These are phyloP conservation scores for Passerina amoena DNA, from an alignment of 2,113 vertebrate genomes.

Conservation along the genomic window DNA sequence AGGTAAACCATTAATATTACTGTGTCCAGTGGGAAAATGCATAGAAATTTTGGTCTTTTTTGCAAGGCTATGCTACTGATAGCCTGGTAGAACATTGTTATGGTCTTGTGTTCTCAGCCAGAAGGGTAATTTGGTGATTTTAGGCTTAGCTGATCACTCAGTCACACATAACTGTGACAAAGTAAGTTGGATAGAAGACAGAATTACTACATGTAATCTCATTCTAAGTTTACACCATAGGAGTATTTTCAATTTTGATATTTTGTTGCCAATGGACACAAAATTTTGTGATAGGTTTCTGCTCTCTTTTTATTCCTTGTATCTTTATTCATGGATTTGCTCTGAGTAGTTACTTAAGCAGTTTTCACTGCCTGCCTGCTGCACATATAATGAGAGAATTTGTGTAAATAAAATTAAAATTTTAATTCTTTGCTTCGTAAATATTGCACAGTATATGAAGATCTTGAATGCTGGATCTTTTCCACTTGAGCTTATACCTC, in stretches of 20 bases:
- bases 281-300: background rate
- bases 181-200: background rate
- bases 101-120: background rate
- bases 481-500: background rate
- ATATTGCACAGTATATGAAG: background rate
- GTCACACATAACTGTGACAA: background rate
- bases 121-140: background rate
- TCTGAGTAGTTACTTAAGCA: background rate
- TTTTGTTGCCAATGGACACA: background rate
- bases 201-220: background rate
- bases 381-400: background rate
- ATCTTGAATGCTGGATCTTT: background rate
- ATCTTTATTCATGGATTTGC: background rate
- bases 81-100: background rate
- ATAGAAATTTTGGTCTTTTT: background rate
- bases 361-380: background rate
- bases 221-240: background rate
- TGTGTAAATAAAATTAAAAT: background rate
- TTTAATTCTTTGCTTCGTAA: background rate
- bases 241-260: background rate
- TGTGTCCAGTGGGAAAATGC: background rate
- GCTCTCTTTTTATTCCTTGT: background rate
- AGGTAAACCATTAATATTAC: background rate
- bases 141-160: background rate
- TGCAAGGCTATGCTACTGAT: background rate